phyloP scores from a whole-genome alignment of 2,888 invertebrate genomes.

The Andrena haemorrhoa region DNA sequence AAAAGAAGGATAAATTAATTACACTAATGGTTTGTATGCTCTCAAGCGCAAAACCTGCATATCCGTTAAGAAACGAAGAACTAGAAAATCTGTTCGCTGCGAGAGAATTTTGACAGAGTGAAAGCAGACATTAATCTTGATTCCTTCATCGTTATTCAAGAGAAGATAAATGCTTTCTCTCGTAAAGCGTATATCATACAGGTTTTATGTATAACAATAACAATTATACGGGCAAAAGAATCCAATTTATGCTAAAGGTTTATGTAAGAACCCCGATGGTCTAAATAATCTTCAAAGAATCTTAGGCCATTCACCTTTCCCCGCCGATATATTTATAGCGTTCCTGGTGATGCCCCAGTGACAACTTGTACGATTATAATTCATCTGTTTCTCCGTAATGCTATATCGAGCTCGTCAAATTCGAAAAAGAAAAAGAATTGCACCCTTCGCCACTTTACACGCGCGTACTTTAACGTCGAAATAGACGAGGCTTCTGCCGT shows the following conservation, averaged over 20 bases:
- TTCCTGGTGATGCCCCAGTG: conserved; percentile 46
- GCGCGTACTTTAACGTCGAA: neutral
- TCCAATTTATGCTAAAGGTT: conserved; percentile 4
- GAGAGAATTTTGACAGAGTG: neutral
- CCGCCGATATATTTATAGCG: conserved; percentile 57
- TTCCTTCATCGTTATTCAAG: neutral
- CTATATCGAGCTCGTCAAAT: conserved; percentile 18
- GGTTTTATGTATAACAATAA: neutral
- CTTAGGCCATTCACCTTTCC: conserved; percentile 51
- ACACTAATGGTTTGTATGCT: neutral
- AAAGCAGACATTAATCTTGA: neutral
- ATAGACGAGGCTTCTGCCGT: neutral
- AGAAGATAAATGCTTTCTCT: neutral
- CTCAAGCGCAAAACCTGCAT: neutral
- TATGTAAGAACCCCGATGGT: conserved; percentile 15
- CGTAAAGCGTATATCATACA: neutral
- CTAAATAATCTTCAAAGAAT: conserved; percentile 41
- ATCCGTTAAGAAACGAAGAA: neutral
- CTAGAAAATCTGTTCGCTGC: neutral
- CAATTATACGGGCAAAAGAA: neutral
- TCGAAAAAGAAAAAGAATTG: neutral
- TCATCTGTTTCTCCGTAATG: conserved; percentile 42
- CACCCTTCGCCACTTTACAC: no score
- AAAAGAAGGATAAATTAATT: neutral
- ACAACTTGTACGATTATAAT: conserved; percentile 53